These are phyloP conservation scores for Pseudochaenichthys georgianus DNA, from an alignment of 2,797 vertebrate species.

Conservation along the genomic window DNA sequence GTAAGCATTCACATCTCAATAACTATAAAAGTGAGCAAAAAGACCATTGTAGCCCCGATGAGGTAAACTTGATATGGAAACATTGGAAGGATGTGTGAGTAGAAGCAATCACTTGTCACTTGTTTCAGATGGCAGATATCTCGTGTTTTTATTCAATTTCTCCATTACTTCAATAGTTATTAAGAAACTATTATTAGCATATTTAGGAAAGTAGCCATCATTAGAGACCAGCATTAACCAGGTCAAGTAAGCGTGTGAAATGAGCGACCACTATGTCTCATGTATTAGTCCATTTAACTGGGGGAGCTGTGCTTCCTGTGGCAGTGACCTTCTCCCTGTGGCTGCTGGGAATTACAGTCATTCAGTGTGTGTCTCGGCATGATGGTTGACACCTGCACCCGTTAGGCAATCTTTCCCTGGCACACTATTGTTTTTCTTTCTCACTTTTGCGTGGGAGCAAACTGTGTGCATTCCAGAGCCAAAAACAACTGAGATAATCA, in stretches of 20 bases:
- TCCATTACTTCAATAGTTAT: constrained; percentile 7
- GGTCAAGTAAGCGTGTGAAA: constrained; percentile 64
- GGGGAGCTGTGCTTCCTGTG: constrained; percentile 60
- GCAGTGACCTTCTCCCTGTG: constrained; percentile 73
- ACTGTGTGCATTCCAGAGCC: constrained; percentile 71
- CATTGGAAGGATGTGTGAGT: too few relatives aligned
- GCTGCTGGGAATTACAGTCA: constrained; percentile 78
- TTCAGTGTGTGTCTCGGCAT: constrained; percentile 72
- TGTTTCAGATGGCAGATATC: too few relatives aligned
- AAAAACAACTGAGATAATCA: constrained; percentile 82
- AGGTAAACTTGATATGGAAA: too few relatives aligned
- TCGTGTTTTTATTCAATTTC: background rate
- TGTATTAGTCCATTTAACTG: constrained; percentile 51
- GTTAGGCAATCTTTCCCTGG: constrained; percentile 82
- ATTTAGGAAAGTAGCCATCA: constrained; percentile 17
- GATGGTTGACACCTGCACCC: constrained; percentile 85
- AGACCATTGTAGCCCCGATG: too few relatives aligned
- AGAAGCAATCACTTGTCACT: too few relatives aligned
- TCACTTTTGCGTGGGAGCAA: constrained; percentile 82
- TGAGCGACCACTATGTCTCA: constrained; percentile 24
- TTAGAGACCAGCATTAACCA: constrained; percentile 29
- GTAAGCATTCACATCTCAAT: too few relatives aligned
- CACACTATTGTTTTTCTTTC: constrained; percentile 78
- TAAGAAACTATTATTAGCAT: constrained; percentile 8
- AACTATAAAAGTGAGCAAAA: too few relatives aligned